These are phyloP conservation scores for Cyprinodon diabolis DNA, from an alignment of 2,797 vertebrate species.

Conservation along the genomic window DNA sequence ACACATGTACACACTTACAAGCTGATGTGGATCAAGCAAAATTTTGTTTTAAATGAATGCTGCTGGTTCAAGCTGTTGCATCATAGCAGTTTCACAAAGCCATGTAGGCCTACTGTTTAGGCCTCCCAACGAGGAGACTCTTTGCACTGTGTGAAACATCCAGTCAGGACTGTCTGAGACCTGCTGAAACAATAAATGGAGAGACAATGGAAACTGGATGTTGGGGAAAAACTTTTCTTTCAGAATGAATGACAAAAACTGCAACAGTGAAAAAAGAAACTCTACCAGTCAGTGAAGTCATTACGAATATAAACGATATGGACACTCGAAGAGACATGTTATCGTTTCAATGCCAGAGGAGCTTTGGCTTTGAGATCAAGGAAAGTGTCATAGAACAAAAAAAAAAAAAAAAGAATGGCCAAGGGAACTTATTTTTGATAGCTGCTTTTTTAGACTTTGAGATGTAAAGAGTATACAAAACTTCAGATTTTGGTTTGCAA, in stretches of 20 bases:
- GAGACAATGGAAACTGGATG: slow-evolving; percentile 21
- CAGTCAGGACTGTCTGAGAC: slow-evolving; percentile 17
- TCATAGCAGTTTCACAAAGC: slow-evolving; percentile 6
- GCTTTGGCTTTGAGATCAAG: slow-evolving; percentile 6
- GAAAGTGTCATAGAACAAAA: neutral
- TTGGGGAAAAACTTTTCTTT: slow-evolving; percentile 16
- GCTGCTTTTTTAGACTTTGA: slow-evolving; percentile 25
- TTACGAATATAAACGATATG: slow-evolving; percentile 2
- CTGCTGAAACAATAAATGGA: slow-evolving; percentile 25
- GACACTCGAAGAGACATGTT: slow-evolving; percentile 19
- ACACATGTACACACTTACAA: slow-evolving; percentile 10
- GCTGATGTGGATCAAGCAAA: slow-evolving; percentile 26
- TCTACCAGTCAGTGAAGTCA: slow-evolving; percentile 18
- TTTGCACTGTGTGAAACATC: slow-evolving; percentile 21
- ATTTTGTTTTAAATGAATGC: slow-evolving; percentile 12
- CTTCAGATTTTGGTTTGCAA: slow-evolving; percentile 4
- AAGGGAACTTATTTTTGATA: slow-evolving; percentile 8
- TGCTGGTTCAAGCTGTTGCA: slow-evolving; percentile 21
- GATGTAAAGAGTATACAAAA: neutral
- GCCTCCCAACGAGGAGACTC: slow-evolving; percentile 20
- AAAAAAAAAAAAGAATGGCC: neutral
- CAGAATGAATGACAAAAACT: slow-evolving; percentile 15
- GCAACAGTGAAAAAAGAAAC: slow-evolving; percentile 10
- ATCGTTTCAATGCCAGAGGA: slow-evolving; percentile 1
- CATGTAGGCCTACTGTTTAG: slow-evolving; percentile 8